Conservation (phyloP, 2,113 vertebrate species). For the Naja naja region DNA sequence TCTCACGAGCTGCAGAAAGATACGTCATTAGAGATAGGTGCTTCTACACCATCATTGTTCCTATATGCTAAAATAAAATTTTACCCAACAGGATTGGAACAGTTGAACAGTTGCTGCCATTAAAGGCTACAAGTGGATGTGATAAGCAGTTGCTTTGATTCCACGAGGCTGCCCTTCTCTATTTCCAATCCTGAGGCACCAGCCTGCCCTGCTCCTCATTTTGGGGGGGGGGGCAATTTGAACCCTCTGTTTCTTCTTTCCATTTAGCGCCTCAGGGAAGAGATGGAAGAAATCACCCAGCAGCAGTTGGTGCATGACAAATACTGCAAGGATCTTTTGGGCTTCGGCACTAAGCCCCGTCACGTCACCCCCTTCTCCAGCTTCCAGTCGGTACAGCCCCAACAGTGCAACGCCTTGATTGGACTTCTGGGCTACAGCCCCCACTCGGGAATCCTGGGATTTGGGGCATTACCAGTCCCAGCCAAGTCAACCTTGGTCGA, state of each 20-base stretch:
- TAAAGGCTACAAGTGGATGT: not conserved
- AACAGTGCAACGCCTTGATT: conserved; percentile 91
- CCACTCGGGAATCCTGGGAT: conserved; percentile 89
- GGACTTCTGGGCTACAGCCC: conserved; percentile 92
- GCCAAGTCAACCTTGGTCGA: conserved; percentile 90
- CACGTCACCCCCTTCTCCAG: conserved; percentile 97
- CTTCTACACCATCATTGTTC: not conserved
- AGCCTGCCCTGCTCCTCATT: not conserved
- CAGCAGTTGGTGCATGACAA: conserved; percentile 97
- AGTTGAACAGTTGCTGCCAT: not conserved
- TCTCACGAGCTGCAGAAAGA: not conserved
- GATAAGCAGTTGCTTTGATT: too few relatives aligned
- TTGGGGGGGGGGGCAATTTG: not conserved
- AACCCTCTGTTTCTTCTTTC: not conserved
- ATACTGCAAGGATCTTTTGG: conserved; percentile 96
- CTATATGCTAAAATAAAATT: not conserved
- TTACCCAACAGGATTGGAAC: not conserved
- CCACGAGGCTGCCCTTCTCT: not conserved
- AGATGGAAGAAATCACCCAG: conserved; percentile 99
- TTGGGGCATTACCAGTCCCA: conserved; percentile 83
- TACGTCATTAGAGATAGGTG: too few relatives aligned
- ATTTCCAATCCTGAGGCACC: not conserved
- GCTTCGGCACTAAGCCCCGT: conserved; percentile 92
- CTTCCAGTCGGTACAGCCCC: conserved; percentile 94
- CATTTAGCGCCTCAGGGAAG: conserved; percentile 89